Percentiles rank a stretch among this genome's conserved stretches.
Evolutionary conservation across 2,797 vertebrate species (phyloP).

Genomic region (Lycodopsis pacificus): DNA sequence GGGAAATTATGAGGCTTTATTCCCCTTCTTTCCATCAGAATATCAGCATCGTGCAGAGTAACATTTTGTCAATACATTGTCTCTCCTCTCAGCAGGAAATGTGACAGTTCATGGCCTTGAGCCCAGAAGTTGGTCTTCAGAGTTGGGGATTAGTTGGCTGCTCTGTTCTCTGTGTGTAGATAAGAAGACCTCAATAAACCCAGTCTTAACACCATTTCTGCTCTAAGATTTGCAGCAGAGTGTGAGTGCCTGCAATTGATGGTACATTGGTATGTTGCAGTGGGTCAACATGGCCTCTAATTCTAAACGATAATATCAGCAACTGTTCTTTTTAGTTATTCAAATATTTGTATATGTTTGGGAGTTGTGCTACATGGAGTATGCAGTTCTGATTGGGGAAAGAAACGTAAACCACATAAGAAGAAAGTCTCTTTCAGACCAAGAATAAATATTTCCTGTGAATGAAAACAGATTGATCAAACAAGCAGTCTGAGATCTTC

Average conservation of each 20-base stretch:
- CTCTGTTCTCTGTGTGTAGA: constrained; percentile 49
- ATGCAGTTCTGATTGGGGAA: neutral
- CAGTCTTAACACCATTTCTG: constrained; percentile 21
- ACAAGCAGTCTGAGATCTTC: constrained; percentile 25
- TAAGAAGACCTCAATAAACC: constrained; percentile 46
- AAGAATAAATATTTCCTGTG: constrained; percentile 25
- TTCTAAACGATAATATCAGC: constrained; percentile 1
- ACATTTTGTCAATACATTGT: constrained; percentile 38
- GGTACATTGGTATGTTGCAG: neutral
- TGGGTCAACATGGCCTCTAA: neutral
- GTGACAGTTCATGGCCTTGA: constrained; percentile 47
- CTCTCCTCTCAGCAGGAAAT: constrained; percentile 25
- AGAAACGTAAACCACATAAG: neutral
- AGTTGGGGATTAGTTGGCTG: constrained; percentile 52
- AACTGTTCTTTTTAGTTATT: neutral
- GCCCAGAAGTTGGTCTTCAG: constrained; percentile 48
- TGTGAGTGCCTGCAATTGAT: constrained; percentile 2
- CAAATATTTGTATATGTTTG: neutral
- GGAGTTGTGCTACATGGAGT: neutral
- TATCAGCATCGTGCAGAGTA: constrained; percentile 18
- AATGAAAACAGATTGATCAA: constrained; percentile 32
- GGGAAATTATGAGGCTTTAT: constrained; percentile 13
- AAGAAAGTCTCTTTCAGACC: constrained; percentile 6
- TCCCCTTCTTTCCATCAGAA: constrained; percentile 31
- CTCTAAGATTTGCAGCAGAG: constrained; percentile 32